phyloP scores from a whole-genome alignment of 2,797 vertebrate genomes.

The Acipenser ruthenus region DNA sequence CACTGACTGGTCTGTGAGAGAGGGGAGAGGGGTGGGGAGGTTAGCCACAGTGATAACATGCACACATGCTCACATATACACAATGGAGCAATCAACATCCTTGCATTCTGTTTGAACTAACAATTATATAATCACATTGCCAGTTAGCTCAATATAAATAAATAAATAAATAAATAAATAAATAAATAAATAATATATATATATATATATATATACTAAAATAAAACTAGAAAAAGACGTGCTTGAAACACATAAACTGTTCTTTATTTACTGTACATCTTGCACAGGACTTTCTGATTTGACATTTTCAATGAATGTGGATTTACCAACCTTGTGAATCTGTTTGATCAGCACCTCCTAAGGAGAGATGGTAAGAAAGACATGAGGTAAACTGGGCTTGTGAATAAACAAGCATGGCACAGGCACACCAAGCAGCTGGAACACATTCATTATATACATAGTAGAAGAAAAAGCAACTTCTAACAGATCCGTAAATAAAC shows the following conservation, averaged over 20 bases:
- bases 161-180: too few relatives aligned
- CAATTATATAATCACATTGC: too few relatives aligned
- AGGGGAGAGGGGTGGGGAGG: not conserved
- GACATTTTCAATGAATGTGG: constrained; percentile 5
- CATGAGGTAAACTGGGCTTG: not conserved
- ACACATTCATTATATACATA: too few relatives aligned
- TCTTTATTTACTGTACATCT: too few relatives aligned
- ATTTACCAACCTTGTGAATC: constrained; percentile 90
- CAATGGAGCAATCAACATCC: too few relatives aligned
- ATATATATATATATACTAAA: not conserved
- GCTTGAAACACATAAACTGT: not conserved
- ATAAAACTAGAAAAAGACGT: not conserved
- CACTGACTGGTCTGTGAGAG: constrained; percentile 88
- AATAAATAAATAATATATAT: too few relatives aligned
- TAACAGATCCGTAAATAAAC: too few relatives aligned
- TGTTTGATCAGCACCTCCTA: constrained; percentile 98
- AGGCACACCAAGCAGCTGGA: too few relatives aligned
- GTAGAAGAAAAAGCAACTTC: too few relatives aligned
- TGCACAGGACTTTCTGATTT: too few relatives aligned
- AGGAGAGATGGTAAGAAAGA: constrained; percentile 18
- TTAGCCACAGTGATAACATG: not conserved
- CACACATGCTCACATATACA: not conserved
- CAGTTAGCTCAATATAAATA: too few relatives aligned
- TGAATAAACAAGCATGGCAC: not conserved
- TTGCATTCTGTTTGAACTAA: too few relatives aligned